phyloP scores from a whole-genome alignment of 2,888 invertebrate genomes.

The Cylloceria caligata region DNA sequence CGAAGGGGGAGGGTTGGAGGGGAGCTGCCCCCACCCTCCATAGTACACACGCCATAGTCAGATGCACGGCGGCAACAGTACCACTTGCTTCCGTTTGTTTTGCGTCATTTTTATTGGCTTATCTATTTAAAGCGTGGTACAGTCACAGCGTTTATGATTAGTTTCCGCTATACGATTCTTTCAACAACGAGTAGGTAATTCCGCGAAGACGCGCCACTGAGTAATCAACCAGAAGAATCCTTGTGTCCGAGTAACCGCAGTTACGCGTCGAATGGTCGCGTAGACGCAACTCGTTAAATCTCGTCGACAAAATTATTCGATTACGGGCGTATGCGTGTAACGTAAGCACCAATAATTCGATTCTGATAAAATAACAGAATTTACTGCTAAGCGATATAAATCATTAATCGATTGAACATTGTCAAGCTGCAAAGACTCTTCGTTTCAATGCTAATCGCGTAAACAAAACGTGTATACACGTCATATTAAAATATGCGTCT shows the following conservation, averaged over 20 bases:
- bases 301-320: background rate
- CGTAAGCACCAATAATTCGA: constrained; percentile 15
- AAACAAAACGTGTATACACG: background rate
- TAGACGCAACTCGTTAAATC: background rate
- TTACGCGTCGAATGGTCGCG: constrained; percentile 1
- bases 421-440: background rate
- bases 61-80: background rate
- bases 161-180: constrained; percentile 17
- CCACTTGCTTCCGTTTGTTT: constrained; percentile 53
- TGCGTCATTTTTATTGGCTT: constrained; percentile 51
- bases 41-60: constrained; percentile 11
- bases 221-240: background rate
- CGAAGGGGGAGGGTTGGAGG: constrained; percentile 3
- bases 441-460: constrained; percentile 2
- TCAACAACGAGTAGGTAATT: background rate
- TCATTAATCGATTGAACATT: background rate
- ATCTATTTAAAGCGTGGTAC: constrained; percentile 54
- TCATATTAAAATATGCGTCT: background rate
- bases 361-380: background rate
- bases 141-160: constrained; percentile 29
- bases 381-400: background rate
- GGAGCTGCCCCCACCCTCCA: background rate
- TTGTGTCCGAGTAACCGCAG: background rate
- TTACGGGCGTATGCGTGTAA: background rate
- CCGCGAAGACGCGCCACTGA: background rate